Percentiles rank a stretch among this genome's conserved stretches.
Evolutionary conservation across 1,140 invertebrate genomes (phyloP).

Genomic region (Calliphora vicina): DNA sequence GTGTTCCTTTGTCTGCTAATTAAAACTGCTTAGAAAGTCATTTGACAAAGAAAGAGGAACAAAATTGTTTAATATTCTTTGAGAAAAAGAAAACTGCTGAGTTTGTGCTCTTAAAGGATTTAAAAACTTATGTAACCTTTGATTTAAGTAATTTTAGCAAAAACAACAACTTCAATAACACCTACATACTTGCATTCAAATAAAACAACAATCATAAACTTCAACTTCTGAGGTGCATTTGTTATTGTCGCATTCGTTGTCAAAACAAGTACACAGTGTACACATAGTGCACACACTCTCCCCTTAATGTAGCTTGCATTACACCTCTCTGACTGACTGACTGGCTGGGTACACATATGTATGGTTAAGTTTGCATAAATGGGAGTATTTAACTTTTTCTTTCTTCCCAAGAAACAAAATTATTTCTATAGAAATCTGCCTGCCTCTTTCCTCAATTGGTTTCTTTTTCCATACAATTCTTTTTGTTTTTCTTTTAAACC

Average conservation of each 20-base stretch:
- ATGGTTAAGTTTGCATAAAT: neutral
- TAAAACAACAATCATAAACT: neutral
- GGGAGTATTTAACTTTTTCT: neutral
- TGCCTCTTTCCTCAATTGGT: too few species aligned
- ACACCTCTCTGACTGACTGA: too few species aligned
- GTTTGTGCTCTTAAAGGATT: neutral
- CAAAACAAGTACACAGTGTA: neutral
- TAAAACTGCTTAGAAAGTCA: neutral
- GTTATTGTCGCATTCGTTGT: neutral
- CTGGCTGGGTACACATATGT: too few species aligned
- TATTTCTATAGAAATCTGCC: too few species aligned
- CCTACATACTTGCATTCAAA: too few species aligned
- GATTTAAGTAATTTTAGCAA: neutral
- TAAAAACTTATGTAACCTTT: conserved; percentile 6
- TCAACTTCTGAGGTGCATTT: neutral
- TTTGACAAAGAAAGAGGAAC: neutral
- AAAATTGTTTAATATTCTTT: neutral
- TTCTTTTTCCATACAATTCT: neutral
- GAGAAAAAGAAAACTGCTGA: neutral
- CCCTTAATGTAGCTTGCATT: too few species aligned
- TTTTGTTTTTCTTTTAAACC: neutral
- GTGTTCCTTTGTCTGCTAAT: neutral
- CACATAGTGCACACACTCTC: neutral
- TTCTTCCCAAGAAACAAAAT: neutral
- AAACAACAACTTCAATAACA: neutral